Conservation (phyloP, 1,140 invertebrate genomes). For the Thaumetopoea pityocampa region DNA sequence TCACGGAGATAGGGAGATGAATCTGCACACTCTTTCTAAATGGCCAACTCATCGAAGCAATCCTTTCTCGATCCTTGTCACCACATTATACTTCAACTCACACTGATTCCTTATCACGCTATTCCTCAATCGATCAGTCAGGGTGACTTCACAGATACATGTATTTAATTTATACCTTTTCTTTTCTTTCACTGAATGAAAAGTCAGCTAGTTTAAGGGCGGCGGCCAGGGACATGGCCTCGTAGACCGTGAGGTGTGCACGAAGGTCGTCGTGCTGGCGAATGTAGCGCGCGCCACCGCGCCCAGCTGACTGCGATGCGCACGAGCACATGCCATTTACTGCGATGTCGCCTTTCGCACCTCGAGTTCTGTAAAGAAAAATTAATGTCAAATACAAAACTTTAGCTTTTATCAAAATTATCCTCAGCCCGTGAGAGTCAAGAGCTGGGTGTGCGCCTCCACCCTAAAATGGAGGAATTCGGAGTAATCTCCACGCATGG, state of each 20-base stretch:
- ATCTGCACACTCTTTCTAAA: too few relatives aligned
- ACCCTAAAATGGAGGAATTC: too few relatives aligned
- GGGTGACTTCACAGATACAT: conserved; percentile 3
- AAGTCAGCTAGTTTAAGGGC: conserved; percentile 87
- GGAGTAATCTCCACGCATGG: too few relatives aligned
- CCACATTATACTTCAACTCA: too few relatives aligned
- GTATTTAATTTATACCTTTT: conserved; percentile 54
- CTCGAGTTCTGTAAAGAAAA: conserved; percentile 65
- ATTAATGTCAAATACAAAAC: conserved; percentile 2
- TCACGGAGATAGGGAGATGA: too few relatives aligned
- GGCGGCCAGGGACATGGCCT: conserved; percentile 89
- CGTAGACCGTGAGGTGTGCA: conserved; percentile 87
- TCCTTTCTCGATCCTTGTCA: too few relatives aligned
- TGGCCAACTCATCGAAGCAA: too few relatives aligned
- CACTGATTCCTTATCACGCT: too few relatives aligned
- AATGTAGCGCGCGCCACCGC: conserved; percentile 82
- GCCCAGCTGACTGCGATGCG: conserved; percentile 47
- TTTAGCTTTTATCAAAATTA: not conserved
- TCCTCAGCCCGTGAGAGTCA: too few relatives aligned
- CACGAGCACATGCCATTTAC: conserved; percentile 69
- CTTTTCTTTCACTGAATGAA: conserved; percentile 78
- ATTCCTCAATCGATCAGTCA: too few relatives aligned
- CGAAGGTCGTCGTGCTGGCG: conserved; percentile 92
- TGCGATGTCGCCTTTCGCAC: conserved; percentile 71
- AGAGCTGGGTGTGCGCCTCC: too few relatives aligned